Conservation (phyloP, 2,113 vertebrate species). For the Crotalus tigris region DNA sequence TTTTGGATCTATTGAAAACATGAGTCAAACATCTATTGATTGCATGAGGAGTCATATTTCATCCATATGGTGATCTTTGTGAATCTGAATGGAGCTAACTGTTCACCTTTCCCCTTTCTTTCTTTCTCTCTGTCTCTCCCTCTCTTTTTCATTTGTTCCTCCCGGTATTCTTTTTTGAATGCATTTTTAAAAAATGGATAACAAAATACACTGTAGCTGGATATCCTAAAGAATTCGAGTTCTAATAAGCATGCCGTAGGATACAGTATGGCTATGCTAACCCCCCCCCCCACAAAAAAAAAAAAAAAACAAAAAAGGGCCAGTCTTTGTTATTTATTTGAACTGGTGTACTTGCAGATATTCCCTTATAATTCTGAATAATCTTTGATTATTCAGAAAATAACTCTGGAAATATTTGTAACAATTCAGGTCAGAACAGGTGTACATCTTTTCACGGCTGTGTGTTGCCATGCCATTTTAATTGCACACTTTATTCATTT, state of each 20-base stretch:
- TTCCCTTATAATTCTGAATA: no score
- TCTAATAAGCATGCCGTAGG: not conserved
- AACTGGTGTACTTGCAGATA: not conserved
- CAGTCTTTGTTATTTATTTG: constrained; percentile 23
- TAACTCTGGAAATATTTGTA: constrained; percentile 13
- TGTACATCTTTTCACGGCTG: constrained; percentile 20
- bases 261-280: not conserved
- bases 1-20: not conserved
- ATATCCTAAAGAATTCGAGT: not conserved
- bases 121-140: constrained; percentile 31
- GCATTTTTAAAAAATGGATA: constrained; percentile 8
- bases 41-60: constrained; percentile 4
- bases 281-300: no score
- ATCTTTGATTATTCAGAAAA: constrained; percentile 4
- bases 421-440: not conserved
- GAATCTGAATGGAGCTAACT: constrained; percentile 11
- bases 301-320: not conserved
- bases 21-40: not conserved
- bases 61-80: not conserved
- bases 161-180: constrained; percentile 19
- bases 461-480: constrained; percentile 4
- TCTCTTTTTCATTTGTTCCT: not conserved
- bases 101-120: not conserved
- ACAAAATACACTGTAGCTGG: not conserved
- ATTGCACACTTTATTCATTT: constrained; percentile 9